Percentiles rank a stretch among this genome's conserved stretches.
Conservation (phyloP, 2,113 vertebrate genomes). For the Chaetura pelagica region DNA sequence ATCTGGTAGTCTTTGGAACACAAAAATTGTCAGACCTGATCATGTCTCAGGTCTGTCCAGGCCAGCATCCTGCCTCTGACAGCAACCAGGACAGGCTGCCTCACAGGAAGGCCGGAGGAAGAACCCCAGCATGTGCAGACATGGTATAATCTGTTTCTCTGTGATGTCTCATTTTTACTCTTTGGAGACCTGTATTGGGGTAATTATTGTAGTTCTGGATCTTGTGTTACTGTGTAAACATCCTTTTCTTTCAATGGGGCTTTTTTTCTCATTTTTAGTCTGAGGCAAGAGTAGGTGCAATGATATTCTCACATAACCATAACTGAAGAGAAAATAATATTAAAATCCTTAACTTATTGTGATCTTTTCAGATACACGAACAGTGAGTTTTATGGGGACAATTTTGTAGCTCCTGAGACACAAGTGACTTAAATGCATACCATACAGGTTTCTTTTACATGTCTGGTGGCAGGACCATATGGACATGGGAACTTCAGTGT, state of each 20-base stretch:
- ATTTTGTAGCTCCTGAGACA: background rate
- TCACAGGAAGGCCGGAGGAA: background rate
- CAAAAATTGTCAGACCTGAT: background rate
- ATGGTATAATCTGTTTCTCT: slow-evolving; percentile 49
- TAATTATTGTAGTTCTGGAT: slow-evolving; percentile 26
- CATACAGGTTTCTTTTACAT: background rate
- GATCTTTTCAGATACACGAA: background rate
- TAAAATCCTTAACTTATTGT: background rate
- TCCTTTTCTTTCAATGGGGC: background rate
- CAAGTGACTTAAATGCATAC: background rate
- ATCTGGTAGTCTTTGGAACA: background rate
- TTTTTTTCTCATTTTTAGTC: background rate
- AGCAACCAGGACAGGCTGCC: background rate
- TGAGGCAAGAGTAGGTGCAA: background rate
- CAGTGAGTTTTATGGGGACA: background rate
- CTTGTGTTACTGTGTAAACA: slow-evolving; percentile 35
- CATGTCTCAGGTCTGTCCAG: background rate
- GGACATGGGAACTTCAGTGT: background rate
- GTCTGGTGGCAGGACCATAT: fast-evolving
- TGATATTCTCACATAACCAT: background rate
- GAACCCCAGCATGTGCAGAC: background rate
- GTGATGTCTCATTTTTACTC: slow-evolving; percentile 16
- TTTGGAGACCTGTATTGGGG: background rate
- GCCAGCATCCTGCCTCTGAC: slow-evolving; percentile 1
- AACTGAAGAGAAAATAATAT: background rate